Evolutionary conservation across 1,140 invertebrate species (phyloP).

Genomic region (Ridgeia piscesae): DNA sequence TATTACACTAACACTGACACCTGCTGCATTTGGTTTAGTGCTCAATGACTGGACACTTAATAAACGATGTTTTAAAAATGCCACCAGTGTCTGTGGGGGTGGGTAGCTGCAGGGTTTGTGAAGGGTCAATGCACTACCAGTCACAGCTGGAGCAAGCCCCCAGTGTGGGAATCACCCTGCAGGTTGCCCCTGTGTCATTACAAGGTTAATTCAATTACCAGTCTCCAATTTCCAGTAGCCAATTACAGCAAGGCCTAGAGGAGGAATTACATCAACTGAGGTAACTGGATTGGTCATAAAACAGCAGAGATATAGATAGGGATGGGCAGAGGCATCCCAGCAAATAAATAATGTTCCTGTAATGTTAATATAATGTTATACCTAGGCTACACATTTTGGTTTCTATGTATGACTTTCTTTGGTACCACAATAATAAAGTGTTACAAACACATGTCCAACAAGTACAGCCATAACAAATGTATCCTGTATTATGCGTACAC

Average conservation of each 20-base stretch:
- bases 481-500: background rate
- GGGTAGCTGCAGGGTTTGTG: background rate
- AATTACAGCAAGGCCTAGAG: background rate
- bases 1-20: too few relatives aligned
- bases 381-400: too few relatives aligned
- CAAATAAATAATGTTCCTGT: too few relatives aligned
- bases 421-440: too few relatives aligned
- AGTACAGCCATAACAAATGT: background rate
- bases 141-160: background rate
- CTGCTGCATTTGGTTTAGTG: too few relatives aligned
- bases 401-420: too few relatives aligned
- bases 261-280: background rate
- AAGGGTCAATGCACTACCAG: background rate
- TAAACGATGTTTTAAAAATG: background rate
- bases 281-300: background rate
- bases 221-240: background rate
- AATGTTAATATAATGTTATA: too few relatives aligned
- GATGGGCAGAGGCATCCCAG: background rate
- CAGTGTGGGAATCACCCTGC: background rate
- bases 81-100: background rate
- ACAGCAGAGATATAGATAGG: background rate
- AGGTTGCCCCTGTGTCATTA: background rate
- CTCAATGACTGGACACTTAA: too few relatives aligned
- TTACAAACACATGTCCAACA: too few relatives aligned
- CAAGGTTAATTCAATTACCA: background rate